Base-by-base conservation (phyloP, 37 sponge, comb jelly and placozoan species). In the Agelas oroides region DNA sequence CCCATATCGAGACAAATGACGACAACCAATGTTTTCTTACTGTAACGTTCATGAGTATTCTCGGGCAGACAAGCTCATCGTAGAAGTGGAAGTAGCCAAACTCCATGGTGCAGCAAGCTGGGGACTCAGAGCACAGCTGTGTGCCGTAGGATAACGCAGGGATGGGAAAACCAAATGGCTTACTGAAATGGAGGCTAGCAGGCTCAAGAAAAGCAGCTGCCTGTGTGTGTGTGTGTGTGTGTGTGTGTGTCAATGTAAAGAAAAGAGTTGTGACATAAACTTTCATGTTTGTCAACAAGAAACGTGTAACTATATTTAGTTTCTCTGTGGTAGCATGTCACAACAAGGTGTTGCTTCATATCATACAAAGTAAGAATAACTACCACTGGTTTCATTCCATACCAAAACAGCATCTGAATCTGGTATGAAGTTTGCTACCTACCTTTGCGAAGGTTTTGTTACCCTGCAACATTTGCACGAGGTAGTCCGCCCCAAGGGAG, bases 191-290 rank as follows among this genome's bases (percentile, higher is more conserved):
- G 35, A 18, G 40, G 24, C 86, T 90, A 53, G 58, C 53, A 38
- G 91, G 91, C 76, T 90, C 91, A 30, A 90, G 30, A 65, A 70
- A 90, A 35, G 82, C 81, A 19, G 64, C 82, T 40, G 91, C 91
- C 89, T 89, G 65, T 34, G 31, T 46, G 46, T 46, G 46, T 46
- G 46, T 8, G 8, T 46, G 46, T 12, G 46, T 46, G 46, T 46
- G 46, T 46, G 46, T 46, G 46, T 46, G 8, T 46, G 46, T 46
- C 6, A 12, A 8, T 46, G 46, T n/a, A 11, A 2, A 65, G 57
- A 71, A 58, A 1, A 34, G 21, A n/a, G 30, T 14, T 16, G 35
- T 70, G 13, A 70, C 39, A 70, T 14, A 12, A 35, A 70, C 15
- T 11, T 15, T 35, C 5, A 23, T 13, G n/a, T n/a, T n/a, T n/a